These are phyloP conservation scores for Spongia lamella DNA, from an alignment of 37 sponge, comb jelly and placozoan genomes.

Conservation along the genomic window DNA sequence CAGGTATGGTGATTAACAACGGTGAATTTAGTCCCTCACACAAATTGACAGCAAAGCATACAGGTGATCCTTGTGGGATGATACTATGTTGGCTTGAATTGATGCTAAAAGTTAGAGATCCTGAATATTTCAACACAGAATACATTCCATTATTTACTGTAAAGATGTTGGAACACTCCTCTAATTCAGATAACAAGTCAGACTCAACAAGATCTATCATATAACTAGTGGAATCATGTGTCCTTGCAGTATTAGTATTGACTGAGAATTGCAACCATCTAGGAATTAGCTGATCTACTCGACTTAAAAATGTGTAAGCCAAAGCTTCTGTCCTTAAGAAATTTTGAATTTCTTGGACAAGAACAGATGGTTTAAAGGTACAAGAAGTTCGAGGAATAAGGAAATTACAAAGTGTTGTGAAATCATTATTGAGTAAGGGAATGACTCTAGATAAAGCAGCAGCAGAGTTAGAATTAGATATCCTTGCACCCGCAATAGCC, in stretches of 20 bases:
- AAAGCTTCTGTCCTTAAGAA: constrained; percentile 7
- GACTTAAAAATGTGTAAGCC: constrained; percentile 12
- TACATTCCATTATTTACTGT: constrained; percentile 11
- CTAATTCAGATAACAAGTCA: neutral
- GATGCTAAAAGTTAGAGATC: neutral
- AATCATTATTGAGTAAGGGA: neutral
- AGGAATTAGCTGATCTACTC: constrained; percentile 1
- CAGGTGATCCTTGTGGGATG: neutral
- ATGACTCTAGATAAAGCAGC: too few relatives aligned
- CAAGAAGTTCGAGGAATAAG: neutral
- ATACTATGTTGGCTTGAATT: too few relatives aligned
- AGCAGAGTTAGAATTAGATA: too few relatives aligned
- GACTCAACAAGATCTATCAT: neutral
- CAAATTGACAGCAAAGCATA: constrained; percentile 41
- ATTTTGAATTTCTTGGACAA: constrained; percentile 6
- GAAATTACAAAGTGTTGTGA: neutral
- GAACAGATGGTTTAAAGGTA: neutral
- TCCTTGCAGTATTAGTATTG: too few relatives aligned
- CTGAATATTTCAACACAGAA: constrained; percentile 5
- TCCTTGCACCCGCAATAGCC: constrained; percentile 13
- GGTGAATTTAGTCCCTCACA: constrained; percentile 12
- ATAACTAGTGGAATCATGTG: neutral
- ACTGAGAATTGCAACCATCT: constrained; percentile 1
- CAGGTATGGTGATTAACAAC: too few relatives aligned
- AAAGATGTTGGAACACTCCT: constrained; percentile 1